Conservation (phyloP, 2,113 vertebrate species). For the Nesoenas mayeri region DNA sequence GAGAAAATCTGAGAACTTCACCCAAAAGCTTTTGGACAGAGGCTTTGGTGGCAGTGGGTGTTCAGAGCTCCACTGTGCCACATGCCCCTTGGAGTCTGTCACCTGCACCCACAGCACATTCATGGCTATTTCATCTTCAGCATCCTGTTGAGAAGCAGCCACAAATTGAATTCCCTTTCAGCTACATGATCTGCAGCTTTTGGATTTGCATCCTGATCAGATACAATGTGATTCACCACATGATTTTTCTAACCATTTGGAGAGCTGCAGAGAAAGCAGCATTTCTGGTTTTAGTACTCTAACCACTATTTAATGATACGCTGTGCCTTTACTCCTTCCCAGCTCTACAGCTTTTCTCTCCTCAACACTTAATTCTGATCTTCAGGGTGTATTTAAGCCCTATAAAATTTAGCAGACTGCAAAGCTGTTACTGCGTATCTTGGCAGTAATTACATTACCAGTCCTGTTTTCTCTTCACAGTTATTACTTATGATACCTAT, state of each 20-base stretch:
- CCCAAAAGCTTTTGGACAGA: neutral
- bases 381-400: neutral
- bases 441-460: neutral
- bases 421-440: neutral
- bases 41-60: neutral
- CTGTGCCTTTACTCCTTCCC: neutral
- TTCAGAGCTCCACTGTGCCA: neutral
- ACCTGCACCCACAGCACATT: neutral
- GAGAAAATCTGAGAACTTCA: neutral
- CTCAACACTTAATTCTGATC: neutral
- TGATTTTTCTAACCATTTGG: neutral
- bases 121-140: neutral
- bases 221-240: neutral
- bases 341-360: neutral
- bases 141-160: neutral
- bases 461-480: neutral
- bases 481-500: neutral
- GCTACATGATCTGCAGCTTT: neutral
- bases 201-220: neutral
- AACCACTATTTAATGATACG: neutral
- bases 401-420: neutral
- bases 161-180: neutral
- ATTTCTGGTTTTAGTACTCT: neutral
- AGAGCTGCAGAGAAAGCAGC: neutral
- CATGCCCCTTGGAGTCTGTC: neutral